Percentiles rank a stretch among this genome's conserved stretches.
These are phyloP conservation scores for Dasysyrphus albostriatus DNA, from an alignment of 2,888 invertebrate species.

Conservation along the genomic window DNA sequence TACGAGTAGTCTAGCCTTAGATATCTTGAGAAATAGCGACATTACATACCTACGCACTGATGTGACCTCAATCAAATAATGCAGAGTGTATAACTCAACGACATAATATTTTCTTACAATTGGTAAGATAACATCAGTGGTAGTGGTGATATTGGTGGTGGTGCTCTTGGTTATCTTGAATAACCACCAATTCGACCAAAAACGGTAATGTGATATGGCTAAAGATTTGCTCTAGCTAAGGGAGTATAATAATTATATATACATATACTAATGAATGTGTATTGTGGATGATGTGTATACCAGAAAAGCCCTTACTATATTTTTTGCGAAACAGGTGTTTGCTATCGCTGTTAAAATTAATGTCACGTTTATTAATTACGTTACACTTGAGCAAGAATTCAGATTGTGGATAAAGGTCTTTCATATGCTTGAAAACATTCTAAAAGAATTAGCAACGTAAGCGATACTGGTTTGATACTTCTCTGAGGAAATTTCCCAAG, in stretches of 20 bases:
- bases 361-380: conserved; percentile 72
- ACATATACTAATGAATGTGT: neutral
- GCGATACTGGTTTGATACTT: neutral
- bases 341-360: conserved; percentile 51
- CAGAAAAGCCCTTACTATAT: neutral
- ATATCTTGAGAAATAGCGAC: no score
- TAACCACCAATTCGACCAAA: conserved; percentile 47
- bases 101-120: conserved; percentile 4
- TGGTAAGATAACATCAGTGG: neutral
- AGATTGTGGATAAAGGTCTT: conserved; percentile 11
- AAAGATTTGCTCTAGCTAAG: neutral
- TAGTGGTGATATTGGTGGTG: neutral
- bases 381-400: conserved; percentile 46
- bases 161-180: conserved; percentile 28
- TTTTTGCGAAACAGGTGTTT: conserved; percentile 35
- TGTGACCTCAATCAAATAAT: neutral
- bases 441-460: neutral
- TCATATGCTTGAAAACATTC: neutral
- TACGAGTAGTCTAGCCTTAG: no score
- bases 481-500: neutral
- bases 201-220: conserved; percentile 48
- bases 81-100: neutral
- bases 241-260: neutral
- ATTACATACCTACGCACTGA: no score
- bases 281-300: neutral